Evolutionary conservation across 1,140 invertebrate genomes (phyloP).

Genomic region (Drosophila varians): DNA sequence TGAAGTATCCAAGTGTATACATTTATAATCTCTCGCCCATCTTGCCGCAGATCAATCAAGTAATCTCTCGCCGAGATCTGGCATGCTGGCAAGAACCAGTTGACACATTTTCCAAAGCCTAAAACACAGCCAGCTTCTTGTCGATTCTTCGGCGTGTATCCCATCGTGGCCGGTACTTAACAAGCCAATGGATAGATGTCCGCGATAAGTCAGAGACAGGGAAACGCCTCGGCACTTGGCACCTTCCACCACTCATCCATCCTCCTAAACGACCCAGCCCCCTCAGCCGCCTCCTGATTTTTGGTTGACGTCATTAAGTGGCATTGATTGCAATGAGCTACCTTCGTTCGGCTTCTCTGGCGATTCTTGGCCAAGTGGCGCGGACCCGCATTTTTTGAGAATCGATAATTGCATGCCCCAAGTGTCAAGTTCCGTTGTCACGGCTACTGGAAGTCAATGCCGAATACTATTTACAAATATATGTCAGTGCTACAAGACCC

Average conservation of each 20-base stretch:
- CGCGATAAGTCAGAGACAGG: slow-evolving; percentile 6
- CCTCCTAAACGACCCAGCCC: slow-evolving; percentile 1
- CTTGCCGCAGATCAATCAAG: slow-evolving; percentile 31
- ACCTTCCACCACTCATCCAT: slow-evolving; percentile 9
- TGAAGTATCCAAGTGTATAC: slow-evolving; percentile 11
- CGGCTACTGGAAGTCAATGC: slow-evolving; percentile 42
- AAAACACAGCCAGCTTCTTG: slow-evolving; percentile 14
- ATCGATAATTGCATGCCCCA: slow-evolving; percentile 71
- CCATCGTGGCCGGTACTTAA: slow-evolving; percentile 8
- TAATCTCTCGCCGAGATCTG: slow-evolving; percentile 31
- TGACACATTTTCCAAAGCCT: slow-evolving; percentile 35
- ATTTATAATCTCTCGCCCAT: slow-evolving; percentile 15
- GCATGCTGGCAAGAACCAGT: slow-evolving; percentile 24
- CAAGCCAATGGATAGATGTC: slow-evolving; percentile 3
- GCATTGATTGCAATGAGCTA: slow-evolving; percentile 57
- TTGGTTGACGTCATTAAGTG: slow-evolving; percentile 55
- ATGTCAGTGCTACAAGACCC: slow-evolving; percentile 42
- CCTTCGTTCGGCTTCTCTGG: slow-evolving; percentile 1
- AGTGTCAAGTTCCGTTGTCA: slow-evolving; percentile 43
- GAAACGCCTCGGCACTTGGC: slow-evolving; percentile 9
- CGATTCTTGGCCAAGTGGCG: slow-evolving; percentile 1
- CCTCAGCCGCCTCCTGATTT: background rate
- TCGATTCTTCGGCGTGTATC: slow-evolving; percentile 6
- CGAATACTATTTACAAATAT: slow-evolving; percentile 31
- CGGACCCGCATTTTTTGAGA: slow-evolving; percentile 49